phyloP scores from a whole-genome alignment of 2,888 invertebrate species.

The Anodontia alba region DNA sequence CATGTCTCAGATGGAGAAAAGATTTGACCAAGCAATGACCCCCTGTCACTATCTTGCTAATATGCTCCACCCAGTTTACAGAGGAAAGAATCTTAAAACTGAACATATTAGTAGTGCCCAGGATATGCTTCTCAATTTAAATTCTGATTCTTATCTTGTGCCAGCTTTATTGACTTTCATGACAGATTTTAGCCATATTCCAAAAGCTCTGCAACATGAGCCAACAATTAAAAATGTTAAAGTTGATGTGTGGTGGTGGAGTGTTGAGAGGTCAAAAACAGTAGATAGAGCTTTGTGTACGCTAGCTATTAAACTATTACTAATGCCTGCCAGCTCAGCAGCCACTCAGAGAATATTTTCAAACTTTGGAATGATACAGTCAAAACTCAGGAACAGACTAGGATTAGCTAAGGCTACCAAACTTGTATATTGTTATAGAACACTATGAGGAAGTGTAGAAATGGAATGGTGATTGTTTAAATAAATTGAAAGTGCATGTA shows the following conservation, averaged over 20 bases:
- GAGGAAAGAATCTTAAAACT: constrained; percentile 31
- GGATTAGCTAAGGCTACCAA: constrained; percentile 31
- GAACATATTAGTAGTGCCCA: constrained; percentile 28
- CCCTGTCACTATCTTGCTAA: constrained; percentile 43
- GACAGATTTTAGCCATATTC: constrained; percentile 10
- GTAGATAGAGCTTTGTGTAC: not conserved
- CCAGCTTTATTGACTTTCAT: constrained; percentile 42
- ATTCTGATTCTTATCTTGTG: constrained; percentile 23
- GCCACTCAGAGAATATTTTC: constrained; percentile 17
- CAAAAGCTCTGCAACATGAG: constrained; percentile 31
- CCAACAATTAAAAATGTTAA: constrained; percentile 22
- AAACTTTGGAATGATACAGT: constrained; percentile 24
- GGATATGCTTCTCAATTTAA: constrained; percentile 13
- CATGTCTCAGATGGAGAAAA: not conserved
- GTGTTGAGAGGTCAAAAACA: not conserved
- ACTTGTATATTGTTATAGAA: constrained; percentile 45
- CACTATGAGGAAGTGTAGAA: constrained; percentile 32
- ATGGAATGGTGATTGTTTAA: constrained; percentile 46
- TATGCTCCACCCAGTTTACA: constrained; percentile 46
- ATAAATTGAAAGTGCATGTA: not conserved
- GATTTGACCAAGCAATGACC: constrained; percentile 45
- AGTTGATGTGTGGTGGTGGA: constrained; percentile 38
- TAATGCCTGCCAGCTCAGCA: constrained; percentile 22
- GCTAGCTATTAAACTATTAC: not conserved
- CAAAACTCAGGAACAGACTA: constrained; percentile 27